phyloP scores from a whole-genome alignment of 2,888 invertebrate species.

The Alitta virens region DNA sequence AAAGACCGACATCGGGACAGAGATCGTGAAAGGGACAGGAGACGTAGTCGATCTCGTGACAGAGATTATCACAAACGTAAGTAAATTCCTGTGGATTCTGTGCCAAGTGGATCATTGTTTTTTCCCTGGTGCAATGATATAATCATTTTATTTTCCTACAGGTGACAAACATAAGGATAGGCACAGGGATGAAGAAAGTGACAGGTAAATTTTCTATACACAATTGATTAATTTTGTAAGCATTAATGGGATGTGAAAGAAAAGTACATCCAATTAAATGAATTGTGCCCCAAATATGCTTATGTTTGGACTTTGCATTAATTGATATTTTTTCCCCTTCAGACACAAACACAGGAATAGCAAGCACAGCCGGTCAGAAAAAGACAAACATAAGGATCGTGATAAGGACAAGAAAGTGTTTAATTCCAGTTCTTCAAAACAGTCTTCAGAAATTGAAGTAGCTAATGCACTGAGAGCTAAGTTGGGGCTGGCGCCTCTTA shows the following conservation, averaged over 20 bases:
- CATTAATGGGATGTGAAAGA: not conserved
- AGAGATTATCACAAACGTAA: constrained; percentile 6
- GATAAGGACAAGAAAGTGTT: constrained; percentile 15
- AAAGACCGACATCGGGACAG: constrained; percentile 20
- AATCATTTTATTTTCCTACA: not conserved
- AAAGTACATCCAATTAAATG: too few relatives aligned
- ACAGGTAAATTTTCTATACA: not conserved
- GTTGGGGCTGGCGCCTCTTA: constrained; percentile 60
- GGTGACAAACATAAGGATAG: not conserved
- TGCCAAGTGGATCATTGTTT: too few relatives aligned
- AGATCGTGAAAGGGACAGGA: constrained; percentile 20
- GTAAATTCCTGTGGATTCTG: not conserved
- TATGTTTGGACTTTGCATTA: not conserved
- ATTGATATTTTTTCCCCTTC: not conserved
- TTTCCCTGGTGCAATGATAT: not conserved
- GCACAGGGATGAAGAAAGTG: not conserved
- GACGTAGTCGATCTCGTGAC: constrained; percentile 9
- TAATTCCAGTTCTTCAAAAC: constrained; percentile 27
- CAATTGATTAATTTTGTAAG: not conserved
- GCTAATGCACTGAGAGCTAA: constrained; percentile 60
- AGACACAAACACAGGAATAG: constrained; percentile 19
- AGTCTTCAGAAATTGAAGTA: constrained; percentile 58
- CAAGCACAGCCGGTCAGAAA: constrained; percentile 3
- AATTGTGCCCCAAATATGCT: too few relatives aligned
- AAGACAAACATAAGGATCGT: constrained; percentile 1